phyloP scores from a whole-genome alignment of 2,888 invertebrate species.

The Branchipolynoe longqiensis region DNA sequence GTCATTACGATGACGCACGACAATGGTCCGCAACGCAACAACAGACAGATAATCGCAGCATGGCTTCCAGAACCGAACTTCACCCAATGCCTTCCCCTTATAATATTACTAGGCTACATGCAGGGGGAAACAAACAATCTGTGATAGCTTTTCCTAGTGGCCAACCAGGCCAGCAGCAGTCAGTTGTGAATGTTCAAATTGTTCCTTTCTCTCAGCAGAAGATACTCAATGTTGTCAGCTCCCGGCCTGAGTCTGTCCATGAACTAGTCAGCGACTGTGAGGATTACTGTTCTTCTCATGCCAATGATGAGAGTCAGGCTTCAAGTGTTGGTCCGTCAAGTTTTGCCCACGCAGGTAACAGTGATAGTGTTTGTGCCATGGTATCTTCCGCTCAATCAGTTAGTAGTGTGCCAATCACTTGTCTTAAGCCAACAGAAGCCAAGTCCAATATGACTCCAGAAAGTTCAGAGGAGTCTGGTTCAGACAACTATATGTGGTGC shows the following conservation, averaged over 20 bases:
- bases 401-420: conserved; percentile 47
- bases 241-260: conserved; percentile 17
- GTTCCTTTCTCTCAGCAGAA: conserved; percentile 18
- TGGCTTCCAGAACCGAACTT: background rate
- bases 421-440: conserved; percentile 41
- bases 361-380: conserved; percentile 7
- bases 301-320: conserved; percentile 25
- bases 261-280: conserved; percentile 24
- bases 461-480: conserved; percentile 53
- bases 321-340: conserved; percentile 12
- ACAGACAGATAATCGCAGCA: background rate
- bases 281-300: conserved; percentile 37
- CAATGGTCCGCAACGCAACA: background rate
- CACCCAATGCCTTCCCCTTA: background rate
- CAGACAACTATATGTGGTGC: conserved; percentile 50
- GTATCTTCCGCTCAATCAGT: conserved; percentile 31
- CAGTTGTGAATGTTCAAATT: background rate
- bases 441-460: background rate
- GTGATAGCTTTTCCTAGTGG: conserved; percentile 31
- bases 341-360: conserved; percentile 54
- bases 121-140: background rate
- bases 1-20: conserved; percentile 22
- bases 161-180: background rate
- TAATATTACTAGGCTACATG: background rate
- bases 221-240: background rate